phyloP scores from a whole-genome alignment of 2,113 vertebrate genomes.

The Phocoena phocoena region DNA sequence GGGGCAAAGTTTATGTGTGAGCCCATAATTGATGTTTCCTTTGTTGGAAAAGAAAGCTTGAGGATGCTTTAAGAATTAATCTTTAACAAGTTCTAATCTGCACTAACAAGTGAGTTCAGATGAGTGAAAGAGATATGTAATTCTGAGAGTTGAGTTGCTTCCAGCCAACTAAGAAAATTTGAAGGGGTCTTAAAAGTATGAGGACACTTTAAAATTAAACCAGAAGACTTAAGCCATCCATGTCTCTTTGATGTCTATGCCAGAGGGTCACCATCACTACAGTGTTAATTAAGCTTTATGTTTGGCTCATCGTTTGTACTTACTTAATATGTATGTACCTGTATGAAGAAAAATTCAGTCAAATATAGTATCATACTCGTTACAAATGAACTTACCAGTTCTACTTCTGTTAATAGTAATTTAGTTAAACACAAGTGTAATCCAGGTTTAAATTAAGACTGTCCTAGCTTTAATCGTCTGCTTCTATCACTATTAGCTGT shows the following conservation, averaged over 20 bases:
- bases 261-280: not conserved
- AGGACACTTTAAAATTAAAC: conserved; percentile 75
- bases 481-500: not conserved
- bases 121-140: conserved; percentile 87
- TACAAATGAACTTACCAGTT: not conserved
- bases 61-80: conserved; percentile 96
- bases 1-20: conserved; percentile 96
- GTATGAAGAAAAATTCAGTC: conserved; percentile 8
- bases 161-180: conserved; percentile 88
- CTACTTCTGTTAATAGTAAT: not conserved
- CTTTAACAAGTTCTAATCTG: conserved; percentile 98
- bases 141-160: conserved; percentile 91
- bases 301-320: not conserved
- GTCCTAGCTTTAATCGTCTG: not conserved
- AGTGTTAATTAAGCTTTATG: not conserved
- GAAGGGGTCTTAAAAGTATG: conserved; percentile 85
- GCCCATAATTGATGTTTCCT: conserved; percentile 95
- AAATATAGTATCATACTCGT: not conserved
- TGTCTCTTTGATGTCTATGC: conserved; percentile 16
- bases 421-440: not conserved
- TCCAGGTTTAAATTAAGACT: not conserved
- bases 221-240: conserved; percentile 37
- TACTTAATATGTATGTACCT: not conserved
- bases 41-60: conserved; percentile 91
- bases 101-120: conserved; percentile 91